Evolutionary conservation across 2,113 vertebrate species (phyloP).

Genomic region (Pedionomus torquatus): DNA sequence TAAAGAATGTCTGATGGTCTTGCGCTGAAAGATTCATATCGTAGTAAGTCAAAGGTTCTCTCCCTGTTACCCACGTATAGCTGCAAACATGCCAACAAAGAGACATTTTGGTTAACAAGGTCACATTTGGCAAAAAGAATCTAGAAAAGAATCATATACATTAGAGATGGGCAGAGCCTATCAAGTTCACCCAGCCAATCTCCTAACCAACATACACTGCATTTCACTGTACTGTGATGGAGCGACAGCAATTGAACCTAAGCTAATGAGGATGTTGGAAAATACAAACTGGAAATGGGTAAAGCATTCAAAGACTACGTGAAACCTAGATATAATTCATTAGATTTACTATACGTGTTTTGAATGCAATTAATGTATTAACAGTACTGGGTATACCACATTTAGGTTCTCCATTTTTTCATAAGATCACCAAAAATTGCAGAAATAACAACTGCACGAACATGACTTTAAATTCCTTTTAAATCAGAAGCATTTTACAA

Average conservation of each 20-base stretch:
- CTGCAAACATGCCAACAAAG: slow-evolving; percentile 68
- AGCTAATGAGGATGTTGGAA: not conserved
- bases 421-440: not conserved
- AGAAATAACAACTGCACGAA: not conserved
- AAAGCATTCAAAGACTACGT: not conserved
- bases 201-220: not conserved
- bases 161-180: not conserved
- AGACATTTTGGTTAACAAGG: slow-evolving; percentile 5
- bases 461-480: not conserved
- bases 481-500: slow-evolving; percentile 6
- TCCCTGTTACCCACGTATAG: slow-evolving; percentile 96
- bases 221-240: not conserved
- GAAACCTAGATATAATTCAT: not conserved
- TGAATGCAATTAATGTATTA: not conserved
- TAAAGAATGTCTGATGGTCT: slow-evolving; percentile 98
- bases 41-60: slow-evolving; percentile 98
- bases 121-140: not conserved
- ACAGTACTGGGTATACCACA: not conserved
- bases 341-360: not conserved
- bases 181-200: not conserved
- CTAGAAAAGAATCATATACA: not conserved
- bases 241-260: not conserved
- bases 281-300: not conserved
- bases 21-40: slow-evolving; percentile 99
- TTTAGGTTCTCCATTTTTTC: not conserved